phyloP scores from a whole-genome alignment of 2,113 vertebrate species.

The Picathartes gymnocephalus region DNA sequence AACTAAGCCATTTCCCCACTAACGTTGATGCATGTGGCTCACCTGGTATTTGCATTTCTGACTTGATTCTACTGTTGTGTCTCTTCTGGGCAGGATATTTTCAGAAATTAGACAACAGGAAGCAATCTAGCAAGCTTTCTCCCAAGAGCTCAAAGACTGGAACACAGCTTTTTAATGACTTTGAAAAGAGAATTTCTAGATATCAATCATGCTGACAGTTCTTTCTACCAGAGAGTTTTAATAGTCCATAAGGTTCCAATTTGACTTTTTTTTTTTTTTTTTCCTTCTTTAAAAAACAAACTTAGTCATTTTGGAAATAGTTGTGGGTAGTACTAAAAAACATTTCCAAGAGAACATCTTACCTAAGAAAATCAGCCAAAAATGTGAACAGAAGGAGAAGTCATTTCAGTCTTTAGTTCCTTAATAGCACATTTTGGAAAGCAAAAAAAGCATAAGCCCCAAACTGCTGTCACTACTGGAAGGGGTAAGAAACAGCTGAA shows the following conservation, averaged over 20 bases:
- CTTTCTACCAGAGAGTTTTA: slow-evolving; percentile 47
- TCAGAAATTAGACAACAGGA: slow-evolving; percentile 47
- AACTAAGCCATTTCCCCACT: not conserved
- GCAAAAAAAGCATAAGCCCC: not conserved
- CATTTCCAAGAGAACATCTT: slow-evolving; percentile 1
- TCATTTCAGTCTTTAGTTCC: not conserved
- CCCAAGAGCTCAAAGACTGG: slow-evolving; percentile 39
- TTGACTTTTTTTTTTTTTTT: not conserved
- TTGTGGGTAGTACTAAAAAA: not conserved
- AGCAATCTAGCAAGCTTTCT: slow-evolving; percentile 40
- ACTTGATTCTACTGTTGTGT: not conserved
- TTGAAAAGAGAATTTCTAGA: slow-evolving; percentile 51
- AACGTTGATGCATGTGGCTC: not conserved
- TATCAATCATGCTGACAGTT: slow-evolving; percentile 64
- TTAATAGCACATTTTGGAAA: not conserved
- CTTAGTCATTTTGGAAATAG: slow-evolving; percentile 8
- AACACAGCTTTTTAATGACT: slow-evolving; percentile 52
- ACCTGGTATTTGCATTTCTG: slow-evolving; percentile 11
- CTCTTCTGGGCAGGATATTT: slow-evolving; percentile 14
- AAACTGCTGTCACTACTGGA: not conserved
- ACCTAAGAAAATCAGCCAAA: not conserved
- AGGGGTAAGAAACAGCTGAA: not conserved
- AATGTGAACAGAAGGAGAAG: not conserved
- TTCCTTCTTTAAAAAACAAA: slow-evolving; percentile 30
- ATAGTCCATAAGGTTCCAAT: slow-evolving; percentile 65